These are phyloP conservation scores for Oreochromis grahami DNA, from an alignment of 2,797 vertebrate species.

Conservation along the genomic window DNA sequence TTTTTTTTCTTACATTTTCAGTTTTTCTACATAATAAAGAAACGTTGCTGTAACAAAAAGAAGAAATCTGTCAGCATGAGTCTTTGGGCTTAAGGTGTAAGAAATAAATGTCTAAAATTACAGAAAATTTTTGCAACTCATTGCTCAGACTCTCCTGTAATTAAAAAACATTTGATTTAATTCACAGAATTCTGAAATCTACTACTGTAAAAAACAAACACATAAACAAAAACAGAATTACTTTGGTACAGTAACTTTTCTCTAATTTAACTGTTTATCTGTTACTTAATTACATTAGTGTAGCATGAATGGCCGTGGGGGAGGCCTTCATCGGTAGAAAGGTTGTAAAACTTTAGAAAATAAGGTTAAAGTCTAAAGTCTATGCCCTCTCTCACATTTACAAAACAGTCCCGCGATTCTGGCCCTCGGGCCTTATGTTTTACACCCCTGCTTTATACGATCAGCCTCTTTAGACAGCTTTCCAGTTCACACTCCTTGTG, in stretches of 20 bases:
- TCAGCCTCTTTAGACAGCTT: neutral
- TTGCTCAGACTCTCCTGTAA: neutral
- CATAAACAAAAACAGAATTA: neutral
- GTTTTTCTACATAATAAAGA: neutral
- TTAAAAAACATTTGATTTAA: neutral
- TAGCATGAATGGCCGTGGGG: neutral
- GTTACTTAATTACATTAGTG: neutral
- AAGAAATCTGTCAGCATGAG: neutral
- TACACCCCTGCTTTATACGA: neutral
- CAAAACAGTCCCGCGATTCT: neutral
- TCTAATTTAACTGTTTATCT: neutral
- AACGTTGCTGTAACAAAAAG: neutral
- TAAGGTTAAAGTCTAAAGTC: neutral
- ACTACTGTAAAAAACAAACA: neutral
- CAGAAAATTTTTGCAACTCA: neutral
- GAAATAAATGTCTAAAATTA: neutral
- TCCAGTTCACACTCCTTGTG: neutral
- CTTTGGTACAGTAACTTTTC: accelerated
- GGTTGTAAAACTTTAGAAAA: neutral
- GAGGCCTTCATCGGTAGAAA: neutral
- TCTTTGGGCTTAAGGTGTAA: neutral
- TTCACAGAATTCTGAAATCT: neutral
- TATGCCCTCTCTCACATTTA: neutral
- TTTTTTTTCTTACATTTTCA: neutral
- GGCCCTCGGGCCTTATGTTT: neutral